A percentile compares a stretch with the other conserved stretches of the same genome.
These are phyloP conservation scores for Drosophila dives DNA, from an alignment of 2,888 invertebrate genomes.

Conservation along the genomic window DNA sequence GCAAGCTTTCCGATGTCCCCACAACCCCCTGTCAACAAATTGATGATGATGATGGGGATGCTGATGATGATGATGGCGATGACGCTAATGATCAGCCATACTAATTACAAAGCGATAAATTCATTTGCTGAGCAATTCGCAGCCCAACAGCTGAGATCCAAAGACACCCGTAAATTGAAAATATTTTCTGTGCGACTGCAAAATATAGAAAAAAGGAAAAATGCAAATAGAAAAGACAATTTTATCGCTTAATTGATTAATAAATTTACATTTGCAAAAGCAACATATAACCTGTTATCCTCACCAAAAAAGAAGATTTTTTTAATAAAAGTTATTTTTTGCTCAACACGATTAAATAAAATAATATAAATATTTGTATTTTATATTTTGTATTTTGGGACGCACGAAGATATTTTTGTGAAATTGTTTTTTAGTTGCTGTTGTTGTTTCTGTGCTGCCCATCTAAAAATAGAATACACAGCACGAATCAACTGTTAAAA, in stretches of 20 bases:
- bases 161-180: conserved; percentile 21
- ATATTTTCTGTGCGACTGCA: conserved; percentile 7
- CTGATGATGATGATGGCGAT: conserved; percentile 39
- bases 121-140: conserved; percentile 48
- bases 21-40: neutral
- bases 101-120: conserved; percentile 69
- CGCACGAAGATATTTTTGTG: neutral
- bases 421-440: neutral
- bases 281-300: conserved; percentile 1
- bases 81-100: conserved; percentile 61
- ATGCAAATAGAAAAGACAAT: conserved; percentile 7
- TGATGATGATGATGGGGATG: conserved; percentile 39
- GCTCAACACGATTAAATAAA: neutral
- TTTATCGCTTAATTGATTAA: conserved; percentile 7
- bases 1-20: conserved; percentile 1
- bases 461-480: conserved; percentile 6
- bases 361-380: neutral
- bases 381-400: neutral
- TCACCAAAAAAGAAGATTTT: neutral
- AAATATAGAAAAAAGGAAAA: conserved; percentile 5
- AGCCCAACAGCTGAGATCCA: conserved; percentile 1
- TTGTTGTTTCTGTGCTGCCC: conserved; percentile 1
- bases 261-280: neutral
- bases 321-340: neutral
- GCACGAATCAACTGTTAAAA: neutral